Evolutionary conservation across 1,140 invertebrate species (phyloP).

Genomic region (Drosophila nikananu): DNA sequence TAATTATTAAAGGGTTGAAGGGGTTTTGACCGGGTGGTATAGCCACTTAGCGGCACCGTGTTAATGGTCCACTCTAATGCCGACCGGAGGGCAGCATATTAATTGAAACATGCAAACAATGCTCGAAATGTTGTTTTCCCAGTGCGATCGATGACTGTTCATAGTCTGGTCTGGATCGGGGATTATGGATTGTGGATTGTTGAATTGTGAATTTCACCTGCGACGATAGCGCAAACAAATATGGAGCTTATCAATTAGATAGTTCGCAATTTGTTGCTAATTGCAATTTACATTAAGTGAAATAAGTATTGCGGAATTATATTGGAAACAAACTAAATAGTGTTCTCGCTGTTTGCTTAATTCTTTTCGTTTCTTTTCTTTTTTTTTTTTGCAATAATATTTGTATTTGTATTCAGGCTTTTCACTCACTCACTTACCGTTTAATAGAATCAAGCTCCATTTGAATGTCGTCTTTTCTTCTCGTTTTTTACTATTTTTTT

Average conservation of each 20-base stretch:
- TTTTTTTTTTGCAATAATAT: constrained; percentile 70
- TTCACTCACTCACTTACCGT: constrained; percentile 64
- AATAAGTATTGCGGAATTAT: constrained; percentile 45
- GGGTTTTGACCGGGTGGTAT: constrained; percentile 31
- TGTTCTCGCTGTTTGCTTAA: constrained; percentile 57
- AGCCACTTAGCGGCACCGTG: constrained; percentile 60
- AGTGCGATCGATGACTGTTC: constrained; percentile 33
- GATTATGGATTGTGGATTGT: not conserved
- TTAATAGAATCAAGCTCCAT: constrained; percentile 27
- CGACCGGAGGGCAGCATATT: constrained; percentile 51
- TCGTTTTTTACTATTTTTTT: constrained; percentile 2
- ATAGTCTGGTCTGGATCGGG: constrained; percentile 55
- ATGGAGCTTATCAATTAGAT: constrained; percentile 68
- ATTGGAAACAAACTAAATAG: constrained; percentile 42
- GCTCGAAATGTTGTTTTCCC: constrained; percentile 19
- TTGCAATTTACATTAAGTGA: constrained; percentile 61
- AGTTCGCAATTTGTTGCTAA: constrained; percentile 70
- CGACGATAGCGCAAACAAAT: constrained; percentile 29
- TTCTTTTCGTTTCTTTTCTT: no score
- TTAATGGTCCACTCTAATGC: constrained; percentile 73
- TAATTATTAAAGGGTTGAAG: constrained; percentile 61
- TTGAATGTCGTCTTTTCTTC: constrained; percentile 29
- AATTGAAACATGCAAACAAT: constrained; percentile 74
- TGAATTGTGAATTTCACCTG: constrained; percentile 51
- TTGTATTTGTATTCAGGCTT: constrained; percentile 53